phyloP scores from a whole-genome alignment of 2,888 invertebrate genomes.

The Palloptera scutellata region DNA sequence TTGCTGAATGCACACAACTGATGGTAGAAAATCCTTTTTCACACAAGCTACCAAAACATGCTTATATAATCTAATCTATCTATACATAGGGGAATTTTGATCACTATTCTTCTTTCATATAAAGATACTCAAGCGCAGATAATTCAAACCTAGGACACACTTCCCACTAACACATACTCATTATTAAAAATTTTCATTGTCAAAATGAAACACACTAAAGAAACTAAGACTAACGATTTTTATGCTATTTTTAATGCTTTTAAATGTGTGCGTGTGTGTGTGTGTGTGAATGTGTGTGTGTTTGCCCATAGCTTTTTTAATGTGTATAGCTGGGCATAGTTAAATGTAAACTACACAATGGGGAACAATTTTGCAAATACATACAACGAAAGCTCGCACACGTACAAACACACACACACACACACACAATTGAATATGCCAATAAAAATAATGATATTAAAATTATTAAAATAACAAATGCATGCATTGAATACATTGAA shows the following conservation, averaged over 20 bases:
- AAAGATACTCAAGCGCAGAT: too few relatives aligned
- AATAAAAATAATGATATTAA: background rate
- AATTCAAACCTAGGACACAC: too few relatives aligned
- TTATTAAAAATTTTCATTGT: too few relatives aligned
- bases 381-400: background rate
- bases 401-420: background rate
- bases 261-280: background rate
- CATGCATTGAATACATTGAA: background rate
- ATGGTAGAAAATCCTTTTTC: too few relatives aligned
- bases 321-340: background rate
- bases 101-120: too few relatives aligned
- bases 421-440: background rate
- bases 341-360: conserved; percentile 5
- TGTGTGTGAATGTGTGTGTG: background rate
- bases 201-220: too few relatives aligned
- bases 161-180: too few relatives aligned
- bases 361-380: background rate
- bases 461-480: background rate
- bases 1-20: too few relatives aligned
- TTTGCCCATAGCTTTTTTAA: background rate
- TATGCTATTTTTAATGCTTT: background rate
- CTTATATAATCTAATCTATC: too few relatives aligned
- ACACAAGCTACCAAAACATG: too few relatives aligned
- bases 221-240: too few relatives aligned
- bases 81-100: too few relatives aligned